A percentile compares a stretch with the other conserved stretches of the same genome.
Evolutionary conservation across 2,888 invertebrate species (phyloP).

Genomic region (Acanthosepion lycidas): DNA sequence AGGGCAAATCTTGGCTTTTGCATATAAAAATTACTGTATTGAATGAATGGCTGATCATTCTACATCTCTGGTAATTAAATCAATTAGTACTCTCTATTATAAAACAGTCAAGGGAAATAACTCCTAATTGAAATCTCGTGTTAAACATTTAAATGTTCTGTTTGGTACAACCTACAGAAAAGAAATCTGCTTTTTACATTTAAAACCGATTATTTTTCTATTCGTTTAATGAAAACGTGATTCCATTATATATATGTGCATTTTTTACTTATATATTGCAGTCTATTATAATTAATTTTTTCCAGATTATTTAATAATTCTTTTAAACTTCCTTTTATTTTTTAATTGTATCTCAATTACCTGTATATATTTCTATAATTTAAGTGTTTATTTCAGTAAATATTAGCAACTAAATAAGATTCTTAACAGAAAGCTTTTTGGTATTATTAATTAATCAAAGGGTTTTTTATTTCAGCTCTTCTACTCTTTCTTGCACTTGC

Average conservation of each 20-base stretch:
- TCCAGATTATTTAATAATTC: background rate
- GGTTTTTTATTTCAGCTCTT: slow-evolving; percentile 49
- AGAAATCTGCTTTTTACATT: background rate
- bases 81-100: no score
- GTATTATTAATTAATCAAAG: slow-evolving; percentile 4
- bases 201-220: background rate
- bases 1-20: no score
- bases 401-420: background rate
- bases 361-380: background rate
- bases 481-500: background rate
- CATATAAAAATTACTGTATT: no score
- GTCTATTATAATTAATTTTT: background rate
- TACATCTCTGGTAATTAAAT: no score
- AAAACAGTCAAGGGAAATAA: no score
- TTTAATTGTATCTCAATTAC: background rate
- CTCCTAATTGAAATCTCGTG: no score
- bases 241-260: background rate
- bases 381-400: background rate
- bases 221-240: background rate
- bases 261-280: background rate
- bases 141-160: background rate
- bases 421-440: background rate
- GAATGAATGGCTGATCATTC: no score
- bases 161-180: background rate
- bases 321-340: background rate